These are phyloP conservation scores for Ephestia elutella DNA, from an alignment of 1,140 invertebrate genomes.

Conservation along the genomic window DNA sequence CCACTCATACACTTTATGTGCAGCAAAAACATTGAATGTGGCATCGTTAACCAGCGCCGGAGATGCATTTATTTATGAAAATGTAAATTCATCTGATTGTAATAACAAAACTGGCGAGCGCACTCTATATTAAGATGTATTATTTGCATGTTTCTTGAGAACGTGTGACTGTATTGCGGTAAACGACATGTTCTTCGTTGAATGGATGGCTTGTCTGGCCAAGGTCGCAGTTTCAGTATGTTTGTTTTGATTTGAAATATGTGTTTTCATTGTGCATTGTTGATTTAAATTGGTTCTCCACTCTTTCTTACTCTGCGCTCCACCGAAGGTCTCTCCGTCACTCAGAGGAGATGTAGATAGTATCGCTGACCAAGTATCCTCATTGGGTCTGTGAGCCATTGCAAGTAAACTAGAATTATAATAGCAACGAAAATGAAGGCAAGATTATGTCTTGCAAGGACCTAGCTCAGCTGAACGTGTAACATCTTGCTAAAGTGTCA, in stretches of 20 bases:
- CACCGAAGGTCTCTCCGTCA: too few relatives aligned
- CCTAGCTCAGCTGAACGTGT: too few relatives aligned
- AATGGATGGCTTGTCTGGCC: neutral
- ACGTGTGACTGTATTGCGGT: slow-evolving; percentile 36
- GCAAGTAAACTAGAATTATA: too few relatives aligned
- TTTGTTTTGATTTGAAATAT: neutral
- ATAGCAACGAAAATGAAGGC: too few relatives aligned
- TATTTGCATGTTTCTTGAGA: slow-evolving; percentile 61
- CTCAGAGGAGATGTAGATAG: too few relatives aligned
- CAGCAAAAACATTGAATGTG: slow-evolving; percentile 53
- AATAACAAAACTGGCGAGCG: slow-evolving; percentile 71
- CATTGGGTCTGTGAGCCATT: too few relatives aligned
- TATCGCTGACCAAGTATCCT: too few relatives aligned
- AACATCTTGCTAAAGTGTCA: too few relatives aligned
- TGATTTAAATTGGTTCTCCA: too few relatives aligned
- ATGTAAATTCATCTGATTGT: slow-evolving; percentile 72
- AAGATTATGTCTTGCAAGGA: too few relatives aligned
- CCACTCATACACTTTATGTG: slow-evolving; percentile 37
- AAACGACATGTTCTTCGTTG: slow-evolving; percentile 1
- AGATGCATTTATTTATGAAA: slow-evolving; percentile 73
- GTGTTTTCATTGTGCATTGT: neutral
- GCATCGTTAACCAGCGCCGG: slow-evolving; percentile 54
- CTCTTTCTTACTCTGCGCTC: too few relatives aligned
- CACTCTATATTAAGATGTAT: slow-evolving; percentile 71
- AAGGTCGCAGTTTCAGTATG: neutral